Base-by-base conservation (phyloP, 2,888 invertebrate genomes). In the Eutolmus rufibarbis region DNA sequence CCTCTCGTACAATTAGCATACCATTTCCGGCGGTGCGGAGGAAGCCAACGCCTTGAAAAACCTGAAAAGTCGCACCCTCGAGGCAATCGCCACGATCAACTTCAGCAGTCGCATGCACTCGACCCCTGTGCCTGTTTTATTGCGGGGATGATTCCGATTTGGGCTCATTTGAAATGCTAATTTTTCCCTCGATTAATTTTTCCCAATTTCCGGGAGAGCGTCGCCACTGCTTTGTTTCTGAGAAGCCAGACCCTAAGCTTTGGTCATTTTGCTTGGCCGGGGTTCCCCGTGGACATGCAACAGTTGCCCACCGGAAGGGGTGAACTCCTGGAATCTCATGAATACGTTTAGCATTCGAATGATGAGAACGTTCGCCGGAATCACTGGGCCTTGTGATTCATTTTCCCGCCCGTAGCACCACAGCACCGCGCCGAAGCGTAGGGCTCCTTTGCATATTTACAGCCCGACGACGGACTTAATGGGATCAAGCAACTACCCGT, bases 111-210 rank as follows among this genome's bases (percentile, higher is more conserved):
- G 1, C 23, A 43, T 66, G 66, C 23, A 66, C 66, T 66, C 78
- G 78, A 78, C 78, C 78, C 78, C 40, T 40, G 37, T 23, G 23
- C 66, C 66, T 23, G 19, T 40, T 40, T 34, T 23, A 78, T 9
- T 31, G 19, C 66, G 31, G 79, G 79, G 79, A 46, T 79, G 79
- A 34, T 51, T 79, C 28, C 79, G 51, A 79, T 79, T 79, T 79
- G 16, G n/a, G 5, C 57, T 37, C n/a, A 82, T 82, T 82, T 82
- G 37, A 57, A 82, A 82, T 82, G 56, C 37, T 66, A 82, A 82
- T 82, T 82, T 57, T 82, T 82, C 81, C 56, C 51, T 81, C 81
- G 81, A 81, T 81, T 81, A 81, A 81, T 56, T 81, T 81, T 81
- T 81, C 40, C 81, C 51, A 81, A 56, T 81, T 81, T 56, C 81